Percentiles rank a stretch among this genome's conserved stretches.
Evolutionary conservation across 1,140 invertebrate genomes (phyloP).

Genomic region (Hycleus cichorii): DNA sequence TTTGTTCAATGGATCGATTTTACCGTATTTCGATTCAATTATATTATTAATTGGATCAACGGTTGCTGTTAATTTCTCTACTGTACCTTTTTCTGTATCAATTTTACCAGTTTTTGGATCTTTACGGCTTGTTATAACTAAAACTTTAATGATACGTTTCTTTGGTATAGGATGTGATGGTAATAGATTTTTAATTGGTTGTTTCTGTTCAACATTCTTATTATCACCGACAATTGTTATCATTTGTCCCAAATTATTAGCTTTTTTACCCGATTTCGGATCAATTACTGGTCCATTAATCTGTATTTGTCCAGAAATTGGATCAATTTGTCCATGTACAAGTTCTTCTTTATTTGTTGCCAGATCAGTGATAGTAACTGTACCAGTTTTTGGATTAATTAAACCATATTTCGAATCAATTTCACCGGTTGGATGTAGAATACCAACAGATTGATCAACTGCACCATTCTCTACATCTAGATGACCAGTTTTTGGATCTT

Average conservation of each 20-base stretch:
- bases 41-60: constrained; percentile 49
- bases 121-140: constrained; percentile 51
- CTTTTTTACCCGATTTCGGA: constrained; percentile 36
- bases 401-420: constrained; percentile 52
- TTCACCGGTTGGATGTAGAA: constrained; percentile 46
- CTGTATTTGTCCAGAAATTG: constrained; percentile 62
- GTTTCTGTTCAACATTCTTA: constrained; percentile 47
- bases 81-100: constrained; percentile 48
- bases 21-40: constrained; percentile 51
- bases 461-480: constrained; percentile 49
- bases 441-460: constrained; percentile 48
- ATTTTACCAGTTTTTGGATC: constrained; percentile 49
- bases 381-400: constrained; percentile 49
- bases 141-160: constrained; percentile 40
- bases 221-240: constrained; percentile 33
- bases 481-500: constrained; percentile 50
- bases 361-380: constrained; percentile 44
- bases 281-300: constrained; percentile 47
- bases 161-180: constrained; percentile 44
- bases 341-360: constrained; percentile 46
- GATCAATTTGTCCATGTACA: constrained; percentile 48
- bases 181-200: constrained; percentile 49
- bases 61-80: constrained; percentile 49
- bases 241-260: constrained; percentile 33
- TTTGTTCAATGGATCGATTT: constrained; percentile 49